A percentile compares a stretch with the other conserved stretches of the same genome.
phyloP scores from a whole-genome alignment of 2,113 vertebrate genomes.

The Macrotis lagotis region DNA sequence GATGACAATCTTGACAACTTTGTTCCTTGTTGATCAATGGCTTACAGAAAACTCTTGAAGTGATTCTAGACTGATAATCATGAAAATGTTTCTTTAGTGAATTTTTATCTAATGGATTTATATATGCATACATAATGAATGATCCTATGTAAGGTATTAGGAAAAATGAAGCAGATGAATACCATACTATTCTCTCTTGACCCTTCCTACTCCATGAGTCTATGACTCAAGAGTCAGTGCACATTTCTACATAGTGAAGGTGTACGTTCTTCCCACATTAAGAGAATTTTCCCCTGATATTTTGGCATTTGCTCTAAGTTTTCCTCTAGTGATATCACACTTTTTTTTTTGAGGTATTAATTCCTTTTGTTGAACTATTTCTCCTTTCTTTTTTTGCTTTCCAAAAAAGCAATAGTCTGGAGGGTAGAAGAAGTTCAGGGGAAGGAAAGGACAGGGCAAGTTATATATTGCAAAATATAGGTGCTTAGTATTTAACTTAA shows the following conservation, averaged over 20 bases:
- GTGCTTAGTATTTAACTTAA: neutral
- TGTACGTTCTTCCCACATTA: too few species aligned
- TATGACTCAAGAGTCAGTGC: neutral
- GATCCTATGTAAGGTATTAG: neutral
- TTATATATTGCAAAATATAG: neutral
- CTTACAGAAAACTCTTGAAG: neutral
- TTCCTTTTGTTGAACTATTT: neutral
- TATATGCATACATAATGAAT: too few species aligned
- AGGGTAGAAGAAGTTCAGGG: neutral
- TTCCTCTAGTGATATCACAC: neutral
- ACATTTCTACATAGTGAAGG: neutral
- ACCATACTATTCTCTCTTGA: neutral
- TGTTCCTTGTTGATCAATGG: neutral
- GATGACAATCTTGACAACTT: neutral
- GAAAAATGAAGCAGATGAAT: neutral
- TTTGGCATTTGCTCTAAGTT: neutral
- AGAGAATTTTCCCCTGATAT: neutral
- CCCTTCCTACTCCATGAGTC: neutral
- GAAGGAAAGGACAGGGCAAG: neutral
- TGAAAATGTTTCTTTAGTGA: neutral
- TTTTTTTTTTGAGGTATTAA: neutral
- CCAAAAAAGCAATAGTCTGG: neutral
- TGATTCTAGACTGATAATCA: slow-evolving; percentile 7
- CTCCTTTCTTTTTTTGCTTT: neutral
- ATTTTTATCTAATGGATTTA: too few species aligned